These are phyloP conservation scores for Congeria kusceri DNA, from an alignment of 2,888 invertebrate genomes.

Conservation along the genomic window DNA sequence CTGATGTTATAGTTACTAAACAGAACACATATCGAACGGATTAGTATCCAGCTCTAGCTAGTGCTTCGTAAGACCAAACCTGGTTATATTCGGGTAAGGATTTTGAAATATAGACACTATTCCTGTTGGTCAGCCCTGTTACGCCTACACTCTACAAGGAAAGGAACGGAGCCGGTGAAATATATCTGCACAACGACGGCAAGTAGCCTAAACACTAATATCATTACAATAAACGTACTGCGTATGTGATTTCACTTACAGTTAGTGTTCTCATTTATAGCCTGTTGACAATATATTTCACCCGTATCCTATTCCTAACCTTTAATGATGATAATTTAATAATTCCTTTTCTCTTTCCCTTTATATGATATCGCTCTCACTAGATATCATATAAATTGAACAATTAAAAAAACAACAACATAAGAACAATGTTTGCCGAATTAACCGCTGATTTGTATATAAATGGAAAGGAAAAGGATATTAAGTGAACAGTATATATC, in stretches of 20 bases:
- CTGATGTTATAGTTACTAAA: too few relatives aligned
- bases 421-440: too few relatives aligned
- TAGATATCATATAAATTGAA: too few relatives aligned
- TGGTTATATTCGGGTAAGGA: constrained; percentile 81
- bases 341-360: constrained; percentile 33
- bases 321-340: constrained; percentile 17
- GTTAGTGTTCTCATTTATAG: too few relatives aligned
- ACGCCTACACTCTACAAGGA: constrained; percentile 81
- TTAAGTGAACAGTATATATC: background rate
- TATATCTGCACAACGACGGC: background rate
- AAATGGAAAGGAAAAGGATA: constrained; percentile 62
- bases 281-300: constrained; percentile 11
- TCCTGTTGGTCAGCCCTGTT: constrained; percentile 76
- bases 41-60: too few relatives aligned
- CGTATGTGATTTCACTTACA: background rate
- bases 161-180: constrained; percentile 75
- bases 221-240: background rate
- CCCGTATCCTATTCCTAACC: constrained; percentile 64
- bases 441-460: constrained; percentile 1
- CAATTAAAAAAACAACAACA: too few relatives aligned
- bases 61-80: constrained; percentile 70
- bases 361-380: background rate
- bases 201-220: background rate
- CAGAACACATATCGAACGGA: too few relatives aligned
- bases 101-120: constrained; percentile 82